Conservation (phyloP, 2,113 vertebrate genomes). For the Antennarius striatus region DNA sequence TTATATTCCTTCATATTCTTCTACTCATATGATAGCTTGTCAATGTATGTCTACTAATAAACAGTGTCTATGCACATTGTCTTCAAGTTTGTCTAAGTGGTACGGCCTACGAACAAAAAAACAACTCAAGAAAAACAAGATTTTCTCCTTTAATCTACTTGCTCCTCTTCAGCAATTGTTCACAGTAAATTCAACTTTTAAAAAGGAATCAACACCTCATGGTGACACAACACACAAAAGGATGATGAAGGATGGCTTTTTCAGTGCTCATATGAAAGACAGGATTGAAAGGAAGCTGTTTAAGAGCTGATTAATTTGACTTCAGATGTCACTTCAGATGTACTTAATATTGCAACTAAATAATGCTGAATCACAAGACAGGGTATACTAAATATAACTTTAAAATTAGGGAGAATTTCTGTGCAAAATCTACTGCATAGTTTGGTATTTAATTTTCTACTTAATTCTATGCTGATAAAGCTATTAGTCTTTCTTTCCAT, state of each 20-base stretch:
- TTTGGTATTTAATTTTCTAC: no score
- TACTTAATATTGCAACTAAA: conserved; percentile 51
- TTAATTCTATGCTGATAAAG: no score
- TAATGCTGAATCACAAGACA: conserved; percentile 24
- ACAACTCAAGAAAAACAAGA: conserved; percentile 38
- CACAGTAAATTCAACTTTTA: conserved; percentile 51
- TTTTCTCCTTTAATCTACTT: conserved; percentile 21
- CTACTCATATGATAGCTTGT: conserved; percentile 43
- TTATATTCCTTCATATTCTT: conserved; percentile 19
- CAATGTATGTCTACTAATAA: conserved; percentile 67
- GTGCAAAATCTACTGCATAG: not conserved
- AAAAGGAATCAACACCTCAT: conserved; percentile 68
- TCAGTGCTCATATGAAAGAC: conserved; percentile 42
- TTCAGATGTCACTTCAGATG: conserved; percentile 48
- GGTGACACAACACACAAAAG: conserved; percentile 39
- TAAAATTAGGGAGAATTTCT: not conserved
- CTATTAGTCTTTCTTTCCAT: no score
- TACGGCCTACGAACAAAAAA: conserved; percentile 37
- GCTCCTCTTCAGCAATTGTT: conserved; percentile 39
- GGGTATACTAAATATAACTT: conserved; percentile 41
- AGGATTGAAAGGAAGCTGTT: conserved; percentile 26
- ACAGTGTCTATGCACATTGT: conserved; percentile 56
- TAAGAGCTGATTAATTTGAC: conserved; percentile 31
- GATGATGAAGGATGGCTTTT: conserved; percentile 16
- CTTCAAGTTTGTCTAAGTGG: conserved; percentile 57